phyloP scores from a whole-genome alignment of 2,888 invertebrate species.

The Acrobasis consociella region DNA sequence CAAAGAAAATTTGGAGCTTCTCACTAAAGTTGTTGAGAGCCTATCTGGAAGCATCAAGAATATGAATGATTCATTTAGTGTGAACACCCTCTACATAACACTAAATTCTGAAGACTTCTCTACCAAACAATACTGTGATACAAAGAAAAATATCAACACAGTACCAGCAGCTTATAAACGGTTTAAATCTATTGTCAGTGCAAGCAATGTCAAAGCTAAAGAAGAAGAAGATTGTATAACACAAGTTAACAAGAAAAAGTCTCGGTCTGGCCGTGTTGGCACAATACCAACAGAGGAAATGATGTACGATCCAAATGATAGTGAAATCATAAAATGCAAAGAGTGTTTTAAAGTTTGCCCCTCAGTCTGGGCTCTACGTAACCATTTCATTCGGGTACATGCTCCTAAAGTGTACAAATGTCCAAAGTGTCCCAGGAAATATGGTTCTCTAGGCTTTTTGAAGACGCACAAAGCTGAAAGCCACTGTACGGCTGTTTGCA shows the following conservation, averaged over 20 bases:
- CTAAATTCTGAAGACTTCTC: slow-evolving; percentile 47
- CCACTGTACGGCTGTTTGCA: slow-evolving; percentile 54
- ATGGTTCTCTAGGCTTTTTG: slow-evolving; percentile 47
- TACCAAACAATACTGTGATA: slow-evolving; percentile 52
- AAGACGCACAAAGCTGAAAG: slow-evolving; percentile 50
- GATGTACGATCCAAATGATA: slow-evolving; percentile 46
- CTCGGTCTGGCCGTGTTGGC: neutral
- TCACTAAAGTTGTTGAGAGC: slow-evolving; percentile 45
- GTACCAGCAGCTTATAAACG: slow-evolving; percentile 42
- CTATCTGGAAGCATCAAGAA: slow-evolving; percentile 44
- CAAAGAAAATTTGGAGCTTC: slow-evolving; percentile 42
- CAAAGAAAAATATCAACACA: slow-evolving; percentile 33
- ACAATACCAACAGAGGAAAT: slow-evolving; percentile 48
- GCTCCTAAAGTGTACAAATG: slow-evolving; percentile 57
- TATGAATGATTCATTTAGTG: slow-evolving; percentile 32
- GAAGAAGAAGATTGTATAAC: slow-evolving; percentile 31
- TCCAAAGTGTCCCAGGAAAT: slow-evolving; percentile 49
- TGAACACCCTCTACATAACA: slow-evolving; percentile 52
- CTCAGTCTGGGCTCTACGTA: slow-evolving; percentile 47
- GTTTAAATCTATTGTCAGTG: slow-evolving; percentile 36
- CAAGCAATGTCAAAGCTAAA: slow-evolving; percentile 30
- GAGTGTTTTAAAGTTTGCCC: slow-evolving; percentile 52
- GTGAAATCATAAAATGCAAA: slow-evolving; percentile 48
- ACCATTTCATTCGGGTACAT: slow-evolving; percentile 59
- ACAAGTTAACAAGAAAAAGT: slow-evolving; percentile 30